phyloP scores from a whole-genome alignment of 2,113 vertebrate genomes.

The Cnemophilus loriae region DNA sequence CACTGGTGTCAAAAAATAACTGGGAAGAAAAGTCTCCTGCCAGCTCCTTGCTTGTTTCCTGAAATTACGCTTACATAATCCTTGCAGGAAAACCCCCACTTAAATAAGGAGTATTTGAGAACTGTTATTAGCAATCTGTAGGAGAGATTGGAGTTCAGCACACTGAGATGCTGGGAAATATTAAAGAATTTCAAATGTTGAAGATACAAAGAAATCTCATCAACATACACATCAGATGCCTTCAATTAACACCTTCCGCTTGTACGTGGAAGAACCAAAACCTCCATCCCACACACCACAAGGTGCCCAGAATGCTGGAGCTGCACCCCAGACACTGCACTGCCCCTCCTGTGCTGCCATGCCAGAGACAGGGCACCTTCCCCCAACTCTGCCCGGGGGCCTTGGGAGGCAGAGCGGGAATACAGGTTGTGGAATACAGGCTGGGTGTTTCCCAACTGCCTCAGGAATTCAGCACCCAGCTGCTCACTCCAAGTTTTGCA shows the following conservation, averaged over 20 bases:
- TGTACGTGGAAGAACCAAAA: not conserved
- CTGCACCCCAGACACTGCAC: rapidly evolving
- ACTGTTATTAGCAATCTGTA: not conserved
- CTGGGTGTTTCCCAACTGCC: rapidly evolving
- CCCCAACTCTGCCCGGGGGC: not conserved
- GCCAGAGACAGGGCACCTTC: not conserved
- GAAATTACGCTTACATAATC: rapidly evolving
- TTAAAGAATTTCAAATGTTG: not conserved
- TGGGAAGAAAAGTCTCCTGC: not conserved
- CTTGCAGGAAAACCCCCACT: not conserved
- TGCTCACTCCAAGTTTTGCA: not conserved
- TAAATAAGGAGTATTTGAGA: not conserved
- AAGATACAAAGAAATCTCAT: not conserved
- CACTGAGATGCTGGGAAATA: rapidly evolving
- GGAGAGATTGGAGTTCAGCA: not conserved
- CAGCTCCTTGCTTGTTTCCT: not conserved
- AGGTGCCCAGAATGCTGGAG: rapidly evolving
- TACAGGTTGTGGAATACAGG: rapidly evolving
- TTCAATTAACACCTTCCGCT: not conserved
- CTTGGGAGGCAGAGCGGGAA: not conserved
- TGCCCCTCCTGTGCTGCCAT: rapidly evolving
- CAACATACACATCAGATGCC: not conserved
- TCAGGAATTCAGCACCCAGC: not conserved
- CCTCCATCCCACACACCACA: rapidly evolving
- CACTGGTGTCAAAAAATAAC: not conserved